These are phyloP conservation scores for Pycnomerus fuliginosus DNA, from an alignment of 2,888 invertebrate species.

Conservation along the genomic window DNA sequence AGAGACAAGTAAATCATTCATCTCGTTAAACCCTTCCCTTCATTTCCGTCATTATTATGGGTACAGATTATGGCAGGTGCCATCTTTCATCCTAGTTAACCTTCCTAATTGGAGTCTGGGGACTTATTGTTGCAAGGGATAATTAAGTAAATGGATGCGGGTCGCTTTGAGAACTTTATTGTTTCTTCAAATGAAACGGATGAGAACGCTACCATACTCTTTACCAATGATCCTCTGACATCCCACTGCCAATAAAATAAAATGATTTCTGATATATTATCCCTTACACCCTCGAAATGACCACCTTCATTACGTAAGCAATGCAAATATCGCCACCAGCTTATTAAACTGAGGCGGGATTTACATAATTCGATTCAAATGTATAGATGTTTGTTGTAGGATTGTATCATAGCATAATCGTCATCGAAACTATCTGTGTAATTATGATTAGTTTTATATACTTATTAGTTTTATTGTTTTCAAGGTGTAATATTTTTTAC, in stretches of 20 bases:
- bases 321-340: slow-evolving; percentile 36
- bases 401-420: slow-evolving; percentile 43
- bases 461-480: slow-evolving; percentile 29
- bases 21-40: slow-evolving; percentile 1
- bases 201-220: slow-evolving; percentile 7
- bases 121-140: too few relatives aligned
- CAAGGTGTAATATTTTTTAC: slow-evolving; percentile 38
- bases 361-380: slow-evolving; percentile 35
- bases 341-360: slow-evolving; percentile 35
- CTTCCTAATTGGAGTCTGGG: slow-evolving; percentile 8
- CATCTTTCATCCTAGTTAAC: not conserved
- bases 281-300: slow-evolving; percentile 27
- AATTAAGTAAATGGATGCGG: slow-evolving; percentile 10
- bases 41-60: slow-evolving; percentile 7
- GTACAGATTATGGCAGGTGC: slow-evolving; percentile 8
- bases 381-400: slow-evolving; percentile 50
- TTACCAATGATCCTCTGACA: slow-evolving; percentile 17
- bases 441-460: slow-evolving; percentile 24
- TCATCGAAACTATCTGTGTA: slow-evolving; percentile 37
- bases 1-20: slow-evolving; percentile 15
- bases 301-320: slow-evolving; percentile 35
- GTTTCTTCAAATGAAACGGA: slow-evolving; percentile 4
- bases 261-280: slow-evolving; percentile 29
- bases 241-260: slow-evolving; percentile 38
- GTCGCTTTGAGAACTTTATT: slow-evolving; percentile 8